These are phyloP conservation scores for Orthosia incerta DNA, from an alignment of 2,888 invertebrate species.

Conservation along the genomic window DNA sequence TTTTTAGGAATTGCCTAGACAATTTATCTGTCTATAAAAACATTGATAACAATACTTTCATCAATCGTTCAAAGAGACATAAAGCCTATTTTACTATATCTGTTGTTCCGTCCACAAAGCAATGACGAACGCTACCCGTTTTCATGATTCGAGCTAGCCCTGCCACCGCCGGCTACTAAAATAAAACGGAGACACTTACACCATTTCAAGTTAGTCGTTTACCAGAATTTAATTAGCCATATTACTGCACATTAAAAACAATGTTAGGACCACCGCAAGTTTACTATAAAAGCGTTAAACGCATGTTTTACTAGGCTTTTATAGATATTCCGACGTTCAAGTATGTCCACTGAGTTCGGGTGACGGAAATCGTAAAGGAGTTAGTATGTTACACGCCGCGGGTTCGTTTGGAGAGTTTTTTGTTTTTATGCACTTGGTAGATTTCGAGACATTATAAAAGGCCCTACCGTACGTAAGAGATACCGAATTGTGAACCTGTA, in stretches of 20 bases:
- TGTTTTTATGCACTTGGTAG: not conserved
- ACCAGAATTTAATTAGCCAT: slow-evolving; percentile 86
- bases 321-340: slow-evolving; percentile 76
- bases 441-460: not conserved
- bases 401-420: slow-evolving; percentile 16
- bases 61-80: not conserved
- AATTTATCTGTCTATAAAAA: not conserved
- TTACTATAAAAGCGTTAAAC: slow-evolving; percentile 83
- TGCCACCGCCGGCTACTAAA: slow-evolving; percentile 61
- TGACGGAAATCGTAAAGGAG: slow-evolving; percentile 71
- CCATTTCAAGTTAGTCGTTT: slow-evolving; percentile 74
- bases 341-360: slow-evolving; percentile 64
- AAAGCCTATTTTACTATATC: not conserved
- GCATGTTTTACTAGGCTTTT: slow-evolving; percentile 80
- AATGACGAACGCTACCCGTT: slow-evolving; percentile 34
- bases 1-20: not conserved
- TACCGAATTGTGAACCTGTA: not conserved
- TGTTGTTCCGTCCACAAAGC: slow-evolving; percentile 36
- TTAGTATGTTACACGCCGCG: slow-evolving; percentile 44
- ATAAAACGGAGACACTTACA: slow-evolving; percentile 67
- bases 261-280: slow-evolving; percentile 88
- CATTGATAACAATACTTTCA: not conserved
- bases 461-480: not conserved
- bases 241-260: slow-evolving; percentile 89
- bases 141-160: slow-evolving; percentile 47